Percentiles rank a stretch among this genome's conserved stretches.
These are phyloP conservation scores for Australoheros scitulus DNA, from an alignment of 2,113 vertebrate species.

Conservation along the genomic window DNA sequence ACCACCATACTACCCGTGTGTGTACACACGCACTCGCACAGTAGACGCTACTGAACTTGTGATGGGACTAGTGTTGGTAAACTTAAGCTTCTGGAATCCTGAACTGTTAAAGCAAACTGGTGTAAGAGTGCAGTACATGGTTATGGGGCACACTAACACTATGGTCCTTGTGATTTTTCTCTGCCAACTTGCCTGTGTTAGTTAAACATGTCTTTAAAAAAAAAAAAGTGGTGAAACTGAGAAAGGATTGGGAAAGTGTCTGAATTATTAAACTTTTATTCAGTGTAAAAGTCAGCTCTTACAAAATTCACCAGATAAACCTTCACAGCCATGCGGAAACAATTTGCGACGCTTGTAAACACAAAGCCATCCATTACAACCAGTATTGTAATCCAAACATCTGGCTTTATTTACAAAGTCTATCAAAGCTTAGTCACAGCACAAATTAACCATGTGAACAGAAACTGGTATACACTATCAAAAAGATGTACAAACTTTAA, in stretches of 20 bases:
- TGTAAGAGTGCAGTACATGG: not conserved
- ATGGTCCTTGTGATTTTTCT: not conserved
- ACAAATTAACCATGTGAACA: conserved; percentile 91
- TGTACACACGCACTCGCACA: too few relatives aligned
- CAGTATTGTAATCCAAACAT: conserved; percentile 87
- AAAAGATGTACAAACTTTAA: conserved; percentile 94
- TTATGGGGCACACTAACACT: not conserved
- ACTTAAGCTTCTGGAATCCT: not conserved
- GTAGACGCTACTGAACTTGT: too few relatives aligned
- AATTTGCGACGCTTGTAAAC: conserved; percentile 79
- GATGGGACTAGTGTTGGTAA: not conserved
- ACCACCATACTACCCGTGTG: too few relatives aligned
- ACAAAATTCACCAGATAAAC: conserved; percentile 91
- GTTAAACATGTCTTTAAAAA: not conserved
- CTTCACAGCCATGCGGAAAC: conserved; percentile 96
- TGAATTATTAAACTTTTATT: conserved; percentile 81
- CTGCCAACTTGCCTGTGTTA: not conserved
- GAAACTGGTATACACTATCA: conserved; percentile 95
- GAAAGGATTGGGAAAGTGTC: not conserved
- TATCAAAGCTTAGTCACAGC: conserved; percentile 87
- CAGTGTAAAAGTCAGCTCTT: conserved; percentile 97
- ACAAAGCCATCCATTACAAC: conserved; percentile 78
- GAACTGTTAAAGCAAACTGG: not conserved
- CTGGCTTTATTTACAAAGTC: conserved; percentile 92
- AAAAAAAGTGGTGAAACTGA: not conserved